Conservation (phyloP, 1,140 invertebrate genomes). For the Laupala kohalensis region DNA sequence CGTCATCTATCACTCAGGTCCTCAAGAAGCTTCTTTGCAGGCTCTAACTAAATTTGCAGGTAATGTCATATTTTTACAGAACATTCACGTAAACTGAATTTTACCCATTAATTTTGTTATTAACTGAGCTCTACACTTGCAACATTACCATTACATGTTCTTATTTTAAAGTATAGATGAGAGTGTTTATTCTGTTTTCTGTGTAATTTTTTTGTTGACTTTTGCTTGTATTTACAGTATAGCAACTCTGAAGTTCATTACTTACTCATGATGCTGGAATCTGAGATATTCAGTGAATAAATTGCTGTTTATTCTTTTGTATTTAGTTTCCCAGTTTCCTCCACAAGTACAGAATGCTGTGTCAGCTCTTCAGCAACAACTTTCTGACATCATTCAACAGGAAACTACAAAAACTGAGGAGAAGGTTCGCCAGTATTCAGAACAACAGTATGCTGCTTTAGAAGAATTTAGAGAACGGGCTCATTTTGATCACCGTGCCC, state of each 20-base stretch:
- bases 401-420: conserved; percentile 33
- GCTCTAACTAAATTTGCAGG: conserved; percentile 27
- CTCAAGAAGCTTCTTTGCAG: conserved; percentile 23
- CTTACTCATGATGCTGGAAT: neutral
- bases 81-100: neutral
- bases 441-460: conserved; percentile 34
- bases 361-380: conserved; percentile 32
- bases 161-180: neutral
- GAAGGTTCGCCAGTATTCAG: conserved; percentile 33
- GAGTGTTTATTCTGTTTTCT: neutral
- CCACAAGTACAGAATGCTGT: conserved; percentile 25
- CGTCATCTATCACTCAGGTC: conserved; percentile 25
- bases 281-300: neutral
- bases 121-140: neutral
- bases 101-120: conserved; percentile 1
- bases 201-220: neutral
- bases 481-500: conserved; percentile 32
- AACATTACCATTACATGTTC: neutral
- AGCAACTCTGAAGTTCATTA: neutral
- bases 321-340: conserved; percentile 25
- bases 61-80: no score
- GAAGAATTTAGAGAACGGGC: conserved; percentile 34
- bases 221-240: neutral
- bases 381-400: conserved; percentile 31
- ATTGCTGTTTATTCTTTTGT: neutral